These are phyloP conservation scores for Ctenochaetus hawaiiensis DNA, from an alignment of 2,797 vertebrate genomes.

Conservation along the genomic window DNA sequence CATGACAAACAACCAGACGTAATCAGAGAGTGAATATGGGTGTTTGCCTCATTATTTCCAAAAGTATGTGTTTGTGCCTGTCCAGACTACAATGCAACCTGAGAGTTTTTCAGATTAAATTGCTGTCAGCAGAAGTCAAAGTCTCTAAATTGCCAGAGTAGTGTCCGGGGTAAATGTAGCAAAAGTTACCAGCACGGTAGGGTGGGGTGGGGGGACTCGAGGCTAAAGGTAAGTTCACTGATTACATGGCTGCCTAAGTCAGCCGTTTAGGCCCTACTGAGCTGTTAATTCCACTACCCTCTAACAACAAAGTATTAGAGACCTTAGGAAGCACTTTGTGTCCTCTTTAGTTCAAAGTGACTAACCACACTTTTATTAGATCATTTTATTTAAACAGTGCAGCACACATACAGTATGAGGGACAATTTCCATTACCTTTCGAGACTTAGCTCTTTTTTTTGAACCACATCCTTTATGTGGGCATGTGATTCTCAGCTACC, in stretches of 20 bases:
- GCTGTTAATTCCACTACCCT: constrained; percentile 39
- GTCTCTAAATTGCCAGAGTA: too few relatives aligned
- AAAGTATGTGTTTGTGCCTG: too few relatives aligned
- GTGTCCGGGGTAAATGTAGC: too few relatives aligned
- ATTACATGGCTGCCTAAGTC: constrained; percentile 25
- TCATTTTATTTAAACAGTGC: constrained; percentile 43
- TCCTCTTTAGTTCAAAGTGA: constrained; percentile 32
- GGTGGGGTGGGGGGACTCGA: too few relatives aligned
- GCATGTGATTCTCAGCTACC: constrained; percentile 41
- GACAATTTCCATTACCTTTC: constrained; percentile 45
- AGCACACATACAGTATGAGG: constrained; percentile 17
- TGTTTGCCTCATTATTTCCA: too few relatives aligned
- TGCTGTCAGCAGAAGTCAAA: too few relatives aligned
- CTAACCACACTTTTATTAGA: constrained; percentile 40
- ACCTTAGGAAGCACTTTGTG: constrained; percentile 28
- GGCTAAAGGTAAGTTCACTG: constrained; percentile 32
- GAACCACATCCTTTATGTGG: constrained; percentile 49
- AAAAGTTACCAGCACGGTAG: too few relatives aligned
- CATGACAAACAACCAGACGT: too few relatives aligned
- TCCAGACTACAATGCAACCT: too few relatives aligned
- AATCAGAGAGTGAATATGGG: too few relatives aligned
- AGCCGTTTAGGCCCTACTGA: constrained; percentile 22
- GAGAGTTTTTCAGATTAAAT: too few relatives aligned
- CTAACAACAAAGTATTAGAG: constrained; percentile 32
- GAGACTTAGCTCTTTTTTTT: constrained; percentile 6